A percentile compares a stretch with the other conserved stretches of the same genome.
phyloP scores from a whole-genome alignment of 2,888 invertebrate genomes.

The Hyppa rectilinea region DNA sequence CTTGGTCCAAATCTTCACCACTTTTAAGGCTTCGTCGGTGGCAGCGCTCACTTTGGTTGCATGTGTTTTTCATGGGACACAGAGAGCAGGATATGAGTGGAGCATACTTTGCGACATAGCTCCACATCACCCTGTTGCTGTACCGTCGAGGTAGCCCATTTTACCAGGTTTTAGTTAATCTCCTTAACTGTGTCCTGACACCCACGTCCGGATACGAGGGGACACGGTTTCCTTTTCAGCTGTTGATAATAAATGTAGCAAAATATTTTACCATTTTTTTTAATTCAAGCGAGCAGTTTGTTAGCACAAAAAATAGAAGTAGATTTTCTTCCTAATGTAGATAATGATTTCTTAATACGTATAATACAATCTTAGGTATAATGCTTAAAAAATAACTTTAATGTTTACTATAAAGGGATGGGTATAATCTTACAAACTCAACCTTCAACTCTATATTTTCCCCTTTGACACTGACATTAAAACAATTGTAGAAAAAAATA shows the following conservation, averaged over 20 bases:
- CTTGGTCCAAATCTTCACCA: no score
- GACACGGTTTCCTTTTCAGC: not conserved
- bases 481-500: not conserved
- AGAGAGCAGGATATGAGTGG: no score
- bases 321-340: not conserved
- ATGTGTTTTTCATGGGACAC: no score
- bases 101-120: no score
- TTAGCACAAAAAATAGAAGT: not conserved
- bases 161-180: no score
- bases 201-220: no score
- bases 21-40: no score
- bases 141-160: no score
- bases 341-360: not conserved
- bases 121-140: no score
- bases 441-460: not conserved
- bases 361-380: not conserved
- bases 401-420: not conserved
- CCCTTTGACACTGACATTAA: not conserved
- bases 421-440: no score
- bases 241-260: not conserved
- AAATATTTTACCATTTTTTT: not conserved
- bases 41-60: no score
- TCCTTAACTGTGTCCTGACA: no score
- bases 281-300: not conserved
- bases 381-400: not conserved